A percentile compares a stretch with the other conserved stretches of the same genome.
These are phyloP conservation scores for Acanthacorydalis orientalis DNA, from an alignment of 2,888 invertebrate species.

Conservation along the genomic window DNA sequence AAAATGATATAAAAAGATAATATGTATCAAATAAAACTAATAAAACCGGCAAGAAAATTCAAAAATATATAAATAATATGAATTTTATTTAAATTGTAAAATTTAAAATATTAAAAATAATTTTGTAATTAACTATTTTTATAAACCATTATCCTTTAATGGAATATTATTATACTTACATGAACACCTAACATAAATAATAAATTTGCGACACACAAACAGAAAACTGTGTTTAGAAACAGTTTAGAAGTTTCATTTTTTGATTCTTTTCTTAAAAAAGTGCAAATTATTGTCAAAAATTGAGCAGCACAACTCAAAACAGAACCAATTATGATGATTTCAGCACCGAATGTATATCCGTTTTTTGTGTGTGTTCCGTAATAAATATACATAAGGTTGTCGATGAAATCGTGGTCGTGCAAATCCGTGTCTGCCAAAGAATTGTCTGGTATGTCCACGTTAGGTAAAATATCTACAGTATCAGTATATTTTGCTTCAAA, in stretches of 20 bases:
- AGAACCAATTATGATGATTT: constrained; percentile 30
- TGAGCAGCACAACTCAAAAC: constrained; percentile 32
- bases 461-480: constrained; percentile 28
- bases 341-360: constrained; percentile 33
- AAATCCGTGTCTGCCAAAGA: constrained; percentile 46
- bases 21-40: too few relatives aligned
- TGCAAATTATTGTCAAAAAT: constrained; percentile 28
- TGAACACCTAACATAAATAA: constrained; percentile 48
- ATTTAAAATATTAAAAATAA: too few relatives aligned
- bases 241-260: constrained; percentile 30
- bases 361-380: constrained; percentile 37
- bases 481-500: constrained; percentile 17
- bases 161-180: constrained; percentile 25
- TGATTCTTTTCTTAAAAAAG: constrained; percentile 22
- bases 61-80: too few relatives aligned
- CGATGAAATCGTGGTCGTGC: constrained; percentile 52
- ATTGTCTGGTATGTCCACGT: constrained; percentile 41
- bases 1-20: too few relatives aligned
- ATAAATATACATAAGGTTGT: constrained; percentile 55
- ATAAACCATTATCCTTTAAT: too few relatives aligned
- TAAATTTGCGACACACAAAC: constrained; percentile 39
- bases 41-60: too few relatives aligned
- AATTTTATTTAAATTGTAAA: too few relatives aligned
- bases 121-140: too few relatives aligned
- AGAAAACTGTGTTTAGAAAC: constrained; percentile 43